Evolutionary conservation across 2,113 vertebrate genomes (phyloP).

Genomic region (Paedocypris sp.): DNA sequence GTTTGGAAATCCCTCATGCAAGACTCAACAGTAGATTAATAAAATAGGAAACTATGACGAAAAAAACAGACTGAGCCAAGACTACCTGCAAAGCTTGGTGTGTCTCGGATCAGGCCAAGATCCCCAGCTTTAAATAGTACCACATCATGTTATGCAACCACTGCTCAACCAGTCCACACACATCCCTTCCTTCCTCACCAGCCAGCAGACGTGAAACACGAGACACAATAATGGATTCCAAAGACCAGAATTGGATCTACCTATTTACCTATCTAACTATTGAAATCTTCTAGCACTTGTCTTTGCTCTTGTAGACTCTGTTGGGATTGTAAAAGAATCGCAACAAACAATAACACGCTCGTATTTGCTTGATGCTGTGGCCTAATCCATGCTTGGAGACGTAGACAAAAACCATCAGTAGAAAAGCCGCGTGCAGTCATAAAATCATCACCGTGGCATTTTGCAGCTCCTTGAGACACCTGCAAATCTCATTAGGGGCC

Average conservation of each 20-base stretch:
- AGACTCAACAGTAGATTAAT: too few species aligned
- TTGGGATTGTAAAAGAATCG: too few species aligned
- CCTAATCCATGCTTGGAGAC: too few species aligned
- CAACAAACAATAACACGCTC: too few species aligned
- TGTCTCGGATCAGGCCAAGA: not conserved
- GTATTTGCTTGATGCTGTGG: too few species aligned
- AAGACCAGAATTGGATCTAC: not conserved
- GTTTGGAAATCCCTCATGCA: too few species aligned
- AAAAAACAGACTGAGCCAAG: not conserved
- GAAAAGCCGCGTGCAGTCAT: not conserved
- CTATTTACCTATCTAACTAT: not conserved
- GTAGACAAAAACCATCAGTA: too few species aligned
- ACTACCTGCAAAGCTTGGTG: not conserved
- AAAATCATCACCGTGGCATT: constrained; percentile 8
- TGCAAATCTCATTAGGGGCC: not conserved
- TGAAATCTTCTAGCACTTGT: not conserved
- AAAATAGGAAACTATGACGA: too few species aligned
- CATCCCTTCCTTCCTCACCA: not conserved
- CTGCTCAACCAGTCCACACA: not conserved
- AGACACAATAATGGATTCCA: not conserved
- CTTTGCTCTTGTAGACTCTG: too few species aligned
- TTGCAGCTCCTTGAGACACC: not conserved
- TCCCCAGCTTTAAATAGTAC: not conserved
- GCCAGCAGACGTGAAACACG: not conserved
- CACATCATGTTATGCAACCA: not conserved